Evolutionary conservation across 1,140 invertebrate genomes (phyloP).

Genomic region (Pseudomyrmex concolor): DNA sequence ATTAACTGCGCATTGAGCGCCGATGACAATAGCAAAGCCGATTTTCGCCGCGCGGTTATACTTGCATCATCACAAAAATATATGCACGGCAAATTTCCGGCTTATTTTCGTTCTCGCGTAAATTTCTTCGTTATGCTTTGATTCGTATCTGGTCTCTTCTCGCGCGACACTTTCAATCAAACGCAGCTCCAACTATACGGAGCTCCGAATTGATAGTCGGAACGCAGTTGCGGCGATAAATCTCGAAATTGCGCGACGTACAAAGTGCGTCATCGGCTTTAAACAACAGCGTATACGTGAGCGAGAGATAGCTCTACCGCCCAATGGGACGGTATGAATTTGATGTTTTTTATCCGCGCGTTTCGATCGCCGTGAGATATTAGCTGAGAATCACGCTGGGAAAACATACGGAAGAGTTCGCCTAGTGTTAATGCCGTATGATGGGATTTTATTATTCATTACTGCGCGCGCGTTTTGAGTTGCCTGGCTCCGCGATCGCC

Average conservation of each 20-base stretch:
- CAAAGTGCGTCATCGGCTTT: conserved; percentile 62
- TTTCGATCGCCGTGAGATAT: conserved; percentile 60
- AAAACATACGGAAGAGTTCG: conserved; percentile 44
- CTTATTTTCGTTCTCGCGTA: conserved; percentile 14
- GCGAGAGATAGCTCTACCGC: conserved; percentile 22
- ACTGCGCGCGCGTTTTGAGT: conserved; percentile 8
- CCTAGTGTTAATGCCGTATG: conserved; percentile 32
- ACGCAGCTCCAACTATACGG: not conserved
- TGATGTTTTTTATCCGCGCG: conserved; percentile 40
- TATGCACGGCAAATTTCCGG: conserved; percentile 23
- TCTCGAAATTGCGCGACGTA: conserved; percentile 33
- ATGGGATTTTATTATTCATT: conserved; percentile 47
- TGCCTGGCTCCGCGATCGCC: not conserved
- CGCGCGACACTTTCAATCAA: conserved; percentile 34
- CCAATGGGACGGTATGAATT: conserved; percentile 40
- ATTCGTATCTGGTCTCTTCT: not conserved
- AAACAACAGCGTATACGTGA: conserved; percentile 27
- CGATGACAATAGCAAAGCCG: conserved; percentile 58
- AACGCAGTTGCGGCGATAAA: conserved; percentile 37
- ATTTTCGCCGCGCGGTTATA: conserved; percentile 37
- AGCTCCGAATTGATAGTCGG: conserved; percentile 1
- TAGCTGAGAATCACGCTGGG: conserved; percentile 46
- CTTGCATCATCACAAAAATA: conserved; percentile 31
- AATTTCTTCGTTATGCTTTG: conserved; percentile 46
- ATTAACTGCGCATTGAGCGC: conserved; percentile 50